Evolutionary conservation across 2,888 invertebrate genomes (phyloP).

Genomic region (Drosophila mayaguana): DNA sequence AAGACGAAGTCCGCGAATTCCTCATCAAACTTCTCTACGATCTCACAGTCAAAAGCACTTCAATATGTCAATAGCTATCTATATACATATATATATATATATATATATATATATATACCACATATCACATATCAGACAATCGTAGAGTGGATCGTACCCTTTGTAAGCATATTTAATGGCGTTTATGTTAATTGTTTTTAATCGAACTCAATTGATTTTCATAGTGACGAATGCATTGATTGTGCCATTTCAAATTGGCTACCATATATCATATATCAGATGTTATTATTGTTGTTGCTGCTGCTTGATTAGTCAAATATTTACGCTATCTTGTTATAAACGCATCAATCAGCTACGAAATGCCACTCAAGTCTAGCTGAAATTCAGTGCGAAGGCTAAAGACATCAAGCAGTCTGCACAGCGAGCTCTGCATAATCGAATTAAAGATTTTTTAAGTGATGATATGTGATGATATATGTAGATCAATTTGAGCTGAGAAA

Average conservation of each 20-base stretch:
- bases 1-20: constrained; percentile 15
- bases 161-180: constrained; percentile 54
- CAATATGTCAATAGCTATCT: constrained; percentile 2
- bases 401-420: constrained; percentile 14
- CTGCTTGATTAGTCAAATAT: constrained; percentile 13
- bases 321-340: constrained; percentile 20
- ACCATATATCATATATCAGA: constrained; percentile 1
- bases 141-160: constrained; percentile 14
- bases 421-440: constrained; percentile 19
- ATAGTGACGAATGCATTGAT: constrained; percentile 76
- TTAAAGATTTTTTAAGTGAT: too few species aligned
- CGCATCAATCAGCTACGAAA: constrained; percentile 32
- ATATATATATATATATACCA: neutral
- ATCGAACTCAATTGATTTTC: constrained; percentile 75
- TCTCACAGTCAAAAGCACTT: constrained; percentile 2
- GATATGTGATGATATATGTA: too few species aligned
- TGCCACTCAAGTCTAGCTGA: constrained; percentile 3
- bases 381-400: constrained; percentile 46
- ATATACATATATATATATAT: neutral
- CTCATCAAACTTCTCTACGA: constrained; percentile 3
- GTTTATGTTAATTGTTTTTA: constrained; percentile 72
- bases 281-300: neutral
- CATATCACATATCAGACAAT: constrained; percentile 37
- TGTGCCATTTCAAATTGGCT: constrained; percentile 45
- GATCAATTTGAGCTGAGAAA: too few species aligned